These are phyloP conservation scores for Pao palembangensis DNA, from an alignment of 2,113 vertebrate species.

Conservation along the genomic window DNA sequence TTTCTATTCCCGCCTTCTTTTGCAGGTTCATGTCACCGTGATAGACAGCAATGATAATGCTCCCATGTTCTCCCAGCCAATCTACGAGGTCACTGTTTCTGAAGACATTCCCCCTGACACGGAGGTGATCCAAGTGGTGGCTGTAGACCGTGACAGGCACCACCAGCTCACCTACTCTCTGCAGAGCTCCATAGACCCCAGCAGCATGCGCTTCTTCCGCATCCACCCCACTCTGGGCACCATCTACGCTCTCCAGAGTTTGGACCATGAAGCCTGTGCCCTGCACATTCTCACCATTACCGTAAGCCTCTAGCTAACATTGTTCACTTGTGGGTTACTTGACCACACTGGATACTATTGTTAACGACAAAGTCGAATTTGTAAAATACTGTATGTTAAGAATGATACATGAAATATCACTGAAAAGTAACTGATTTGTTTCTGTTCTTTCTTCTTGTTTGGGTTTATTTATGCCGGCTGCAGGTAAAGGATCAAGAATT, in stretches of 20 bases:
- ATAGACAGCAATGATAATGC: slow-evolving; percentile 95
- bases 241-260: slow-evolving; percentile 84
- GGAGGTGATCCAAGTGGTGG: slow-evolving; percentile 89
- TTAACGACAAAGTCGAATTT: background rate
- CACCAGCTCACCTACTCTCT: slow-evolving; percentile 87
- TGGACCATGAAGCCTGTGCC: slow-evolving; percentile 90
- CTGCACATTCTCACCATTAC: slow-evolving; percentile 92
- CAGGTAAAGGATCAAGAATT: slow-evolving; percentile 98
- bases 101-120: slow-evolving; percentile 89
- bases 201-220: slow-evolving; percentile 88
- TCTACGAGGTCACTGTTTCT: slow-evolving; percentile 87
- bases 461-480: slow-evolving; percentile 20
- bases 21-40: slow-evolving; percentile 88
- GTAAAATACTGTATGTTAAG: no score
- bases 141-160: slow-evolving; percentile 90
- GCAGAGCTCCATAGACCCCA: slow-evolving; percentile 88
- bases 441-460: background rate
- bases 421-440: no score
- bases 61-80: slow-evolving; percentile 89
- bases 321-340: background rate
- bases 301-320: slow-evolving; percentile 69
- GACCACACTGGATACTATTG: background rate
- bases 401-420: no score
- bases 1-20: slow-evolving; percentile 1
- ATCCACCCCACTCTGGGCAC: slow-evolving; percentile 84